These are phyloP conservation scores for Casuarius casuarius DNA, from an alignment of 2,113 vertebrate species.

Conservation along the genomic window DNA sequence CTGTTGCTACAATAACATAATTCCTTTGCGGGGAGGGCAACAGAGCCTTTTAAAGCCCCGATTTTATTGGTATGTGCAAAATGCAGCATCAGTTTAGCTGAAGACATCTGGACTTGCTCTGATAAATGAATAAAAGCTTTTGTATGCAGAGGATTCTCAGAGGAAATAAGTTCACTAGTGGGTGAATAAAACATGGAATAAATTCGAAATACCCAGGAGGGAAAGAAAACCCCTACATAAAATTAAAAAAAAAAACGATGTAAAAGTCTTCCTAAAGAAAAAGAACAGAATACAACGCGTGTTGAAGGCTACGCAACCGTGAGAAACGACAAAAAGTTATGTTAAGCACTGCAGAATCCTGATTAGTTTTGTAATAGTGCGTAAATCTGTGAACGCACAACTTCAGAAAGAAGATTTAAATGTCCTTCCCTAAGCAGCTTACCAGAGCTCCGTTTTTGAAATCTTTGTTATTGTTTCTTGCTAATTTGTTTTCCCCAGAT, in stretches of 20 bases:
- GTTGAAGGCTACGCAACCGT: background rate
- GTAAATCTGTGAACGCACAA: constrained; percentile 14
- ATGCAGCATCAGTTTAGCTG: constrained; percentile 8
- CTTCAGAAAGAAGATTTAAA: constrained; percentile 63
- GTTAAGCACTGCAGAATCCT: constrained; percentile 19
- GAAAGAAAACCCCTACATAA: background rate
- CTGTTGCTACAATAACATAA: constrained; percentile 13
- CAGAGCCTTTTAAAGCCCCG: constrained; percentile 30
- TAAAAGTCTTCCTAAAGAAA: background rate
- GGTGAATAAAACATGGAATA: constrained; percentile 58
- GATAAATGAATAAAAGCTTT: constrained; percentile 37
- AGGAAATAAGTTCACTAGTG: constrained; percentile 41
- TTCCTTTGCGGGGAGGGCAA: background rate
- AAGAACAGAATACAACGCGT: background rate
- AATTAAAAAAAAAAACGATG: background rate
- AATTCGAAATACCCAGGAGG: constrained; percentile 13
- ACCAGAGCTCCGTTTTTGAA: constrained; percentile 5
- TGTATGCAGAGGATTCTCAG: constrained; percentile 26
- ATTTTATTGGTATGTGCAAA: constrained; percentile 22
- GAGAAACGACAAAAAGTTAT: constrained; percentile 27
- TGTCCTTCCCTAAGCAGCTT: constrained; percentile 55
- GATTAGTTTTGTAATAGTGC: constrained; percentile 49
- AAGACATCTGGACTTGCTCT: constrained; percentile 56
- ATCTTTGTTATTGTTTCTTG: constrained; percentile 45
- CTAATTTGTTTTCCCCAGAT: constrained; percentile 47